Evolutionary conservation across 1,140 invertebrate genomes (phyloP).

Genomic region (Drosophila simulans): DNA sequence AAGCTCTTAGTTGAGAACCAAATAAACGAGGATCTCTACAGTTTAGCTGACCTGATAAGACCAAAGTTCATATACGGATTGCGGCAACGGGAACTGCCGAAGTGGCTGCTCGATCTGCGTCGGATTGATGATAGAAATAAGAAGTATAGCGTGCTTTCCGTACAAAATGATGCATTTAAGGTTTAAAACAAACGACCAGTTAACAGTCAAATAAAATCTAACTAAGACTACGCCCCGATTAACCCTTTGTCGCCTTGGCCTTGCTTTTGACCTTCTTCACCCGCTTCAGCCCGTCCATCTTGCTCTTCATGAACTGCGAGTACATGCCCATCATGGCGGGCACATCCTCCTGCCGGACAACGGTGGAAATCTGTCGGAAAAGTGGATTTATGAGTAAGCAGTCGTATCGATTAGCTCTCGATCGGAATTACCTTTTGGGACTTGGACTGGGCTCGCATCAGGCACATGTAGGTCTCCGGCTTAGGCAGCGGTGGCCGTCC

Average conservation of each 20-base stretch:
- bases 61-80: conserved; percentile 52
- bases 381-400: neutral
- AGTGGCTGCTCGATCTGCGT: conserved; percentile 44
- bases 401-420: neutral
- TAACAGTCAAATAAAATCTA: conserved; percentile 62
- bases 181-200: conserved; percentile 56
- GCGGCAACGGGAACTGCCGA: conserved; percentile 32
- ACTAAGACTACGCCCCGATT: conserved; percentile 37
- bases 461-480: conserved; percentile 89
- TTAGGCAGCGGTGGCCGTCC: conserved; percentile 86
- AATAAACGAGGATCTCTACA: conserved; percentile 36
- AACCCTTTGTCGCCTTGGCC: conserved; percentile 87
- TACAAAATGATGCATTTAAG: conserved; percentile 69
- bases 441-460: conserved; percentile 89
- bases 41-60: conserved; percentile 37
- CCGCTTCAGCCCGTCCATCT: conserved; percentile 94
- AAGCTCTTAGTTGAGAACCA: neutral
- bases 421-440: conserved; percentile 87
- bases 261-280: conserved; percentile 91
- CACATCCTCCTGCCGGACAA: conserved; percentile 92
- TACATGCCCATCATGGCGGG: conserved; percentile 94
- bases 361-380: conserved; percentile 87
- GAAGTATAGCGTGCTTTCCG: neutral
- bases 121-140: conserved; percentile 1
- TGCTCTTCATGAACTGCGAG: conserved; percentile 91